phyloP scores from a whole-genome alignment of 92 coral and sea anemone species.

The Phymanthus crucifer region DNA sequence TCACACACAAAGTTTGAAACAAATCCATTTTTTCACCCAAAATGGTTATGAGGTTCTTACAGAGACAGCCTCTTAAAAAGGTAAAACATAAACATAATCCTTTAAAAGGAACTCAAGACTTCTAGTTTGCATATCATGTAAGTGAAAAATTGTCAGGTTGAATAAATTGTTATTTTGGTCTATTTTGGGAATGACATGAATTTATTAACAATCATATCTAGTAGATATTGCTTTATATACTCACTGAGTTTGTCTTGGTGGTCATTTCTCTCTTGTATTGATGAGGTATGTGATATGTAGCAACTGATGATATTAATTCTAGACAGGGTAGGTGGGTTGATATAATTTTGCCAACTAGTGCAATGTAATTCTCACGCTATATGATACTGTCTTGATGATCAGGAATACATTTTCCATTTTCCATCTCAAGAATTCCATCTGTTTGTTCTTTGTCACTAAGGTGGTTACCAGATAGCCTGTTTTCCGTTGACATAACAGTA shows the following conservation, averaged over 20 bases:
- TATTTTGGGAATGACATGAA: not conserved
- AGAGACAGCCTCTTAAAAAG: too few species aligned
- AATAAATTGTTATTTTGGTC: not conserved
- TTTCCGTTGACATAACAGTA: slow-evolving; percentile 54
- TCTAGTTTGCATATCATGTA: not conserved
- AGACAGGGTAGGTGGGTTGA: slow-evolving; percentile 54
- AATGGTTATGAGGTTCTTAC: too few species aligned
- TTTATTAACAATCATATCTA: not conserved
- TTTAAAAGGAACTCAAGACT: not conserved
- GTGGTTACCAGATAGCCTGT: slow-evolving; percentile 57
- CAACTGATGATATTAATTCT: slow-evolving; percentile 25
- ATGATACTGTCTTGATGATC: slow-evolving; percentile 26
- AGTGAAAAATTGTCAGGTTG: not conserved
- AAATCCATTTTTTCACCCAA: too few species aligned
- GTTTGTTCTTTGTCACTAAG: slow-evolving; percentile 42
- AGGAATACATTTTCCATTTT: slow-evolving; percentile 60
- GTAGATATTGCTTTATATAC: not conserved
- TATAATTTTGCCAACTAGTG: slow-evolving; percentile 48
- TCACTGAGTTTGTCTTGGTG: slow-evolving; percentile 54
- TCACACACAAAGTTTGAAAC: too few species aligned
- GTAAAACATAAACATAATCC: not conserved
- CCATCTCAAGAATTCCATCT: slow-evolving; percentile 52
- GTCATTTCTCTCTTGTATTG: slow-evolving; percentile 54
- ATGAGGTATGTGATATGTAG: slow-evolving; percentile 40
- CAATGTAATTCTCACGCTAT: slow-evolving; percentile 61